phyloP scores from a whole-genome alignment of 2,113 vertebrate species.

The Strix aluco region DNA sequence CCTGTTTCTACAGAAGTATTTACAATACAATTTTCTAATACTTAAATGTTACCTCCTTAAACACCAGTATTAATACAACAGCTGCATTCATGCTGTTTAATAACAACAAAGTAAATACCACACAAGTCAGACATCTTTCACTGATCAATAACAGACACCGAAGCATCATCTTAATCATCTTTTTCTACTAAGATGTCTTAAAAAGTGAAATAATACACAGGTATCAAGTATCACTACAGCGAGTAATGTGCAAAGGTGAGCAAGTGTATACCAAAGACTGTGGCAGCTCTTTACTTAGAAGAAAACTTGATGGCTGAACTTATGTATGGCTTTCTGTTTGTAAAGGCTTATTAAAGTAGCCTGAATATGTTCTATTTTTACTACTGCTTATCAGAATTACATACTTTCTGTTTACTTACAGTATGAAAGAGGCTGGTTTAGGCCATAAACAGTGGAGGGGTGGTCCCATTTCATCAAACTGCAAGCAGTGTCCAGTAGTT shows the following conservation, averaged over 20 bases:
- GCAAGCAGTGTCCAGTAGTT: slow-evolving; percentile 88
- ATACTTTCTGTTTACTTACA: slow-evolving; percentile 72
- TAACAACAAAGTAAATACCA: background rate
- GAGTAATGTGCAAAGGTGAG: background rate
- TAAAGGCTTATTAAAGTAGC: slow-evolving; percentile 43
- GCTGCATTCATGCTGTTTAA: background rate
- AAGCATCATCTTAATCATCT: background rate
- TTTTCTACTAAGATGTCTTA: background rate
- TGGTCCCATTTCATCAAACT: slow-evolving; percentile 78
- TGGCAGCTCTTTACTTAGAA: background rate
- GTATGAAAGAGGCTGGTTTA: slow-evolving; percentile 87
- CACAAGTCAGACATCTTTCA: background rate
- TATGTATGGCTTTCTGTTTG: slow-evolving; percentile 1
- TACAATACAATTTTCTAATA: background rate
- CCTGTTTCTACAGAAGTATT: background rate
- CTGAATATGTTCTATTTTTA: slow-evolving; percentile 42
- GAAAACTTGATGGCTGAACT: background rate
- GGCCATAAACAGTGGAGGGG: slow-evolving; percentile 82
- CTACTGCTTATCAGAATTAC: slow-evolving; percentile 42
- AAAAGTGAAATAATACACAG: background rate
- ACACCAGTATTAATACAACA: background rate
- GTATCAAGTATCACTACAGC: background rate
- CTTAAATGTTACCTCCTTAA: background rate
- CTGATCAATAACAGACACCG: background rate
- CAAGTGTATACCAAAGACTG: background rate